Conservation (phyloP, 2,888 invertebrate species). For the Apotomis turbidana region DNA sequence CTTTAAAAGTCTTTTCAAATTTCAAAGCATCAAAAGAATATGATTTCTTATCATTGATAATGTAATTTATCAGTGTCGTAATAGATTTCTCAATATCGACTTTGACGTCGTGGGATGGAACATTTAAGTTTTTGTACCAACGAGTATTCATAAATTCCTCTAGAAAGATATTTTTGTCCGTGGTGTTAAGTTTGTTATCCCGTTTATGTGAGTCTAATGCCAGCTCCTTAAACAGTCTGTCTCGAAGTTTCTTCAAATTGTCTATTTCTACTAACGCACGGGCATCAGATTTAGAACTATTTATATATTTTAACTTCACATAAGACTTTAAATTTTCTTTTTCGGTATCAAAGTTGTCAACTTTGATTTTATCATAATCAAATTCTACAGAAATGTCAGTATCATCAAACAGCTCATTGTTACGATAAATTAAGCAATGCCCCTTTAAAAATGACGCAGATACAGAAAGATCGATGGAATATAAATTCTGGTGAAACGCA, state of each 20-base stretch:
- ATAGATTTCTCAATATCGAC: conserved; percentile 56
- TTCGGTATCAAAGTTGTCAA: conserved; percentile 50
- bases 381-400: conserved; percentile 53
- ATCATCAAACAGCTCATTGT: conserved; percentile 47
- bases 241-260: conserved; percentile 51
- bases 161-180: conserved; percentile 49
- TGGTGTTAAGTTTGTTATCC: conserved; percentile 46
- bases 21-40: conserved; percentile 57
- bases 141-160: conserved; percentile 47
- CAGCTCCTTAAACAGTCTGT: conserved; percentile 48
- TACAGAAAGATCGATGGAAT: conserved; percentile 50
- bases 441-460: conserved; percentile 50
- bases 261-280: conserved; percentile 53
- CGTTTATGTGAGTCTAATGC: conserved; percentile 25
- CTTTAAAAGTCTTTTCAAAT: conserved; percentile 49
- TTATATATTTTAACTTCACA: conserved; percentile 55
- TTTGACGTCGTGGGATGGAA: conserved; percentile 40
- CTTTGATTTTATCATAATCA: conserved; percentile 52
- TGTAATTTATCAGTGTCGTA: conserved; percentile 59
- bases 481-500: conserved; percentile 44
- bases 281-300: conserved; percentile 43
- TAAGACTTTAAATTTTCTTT: conserved; percentile 55
- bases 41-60: conserved; percentile 55
- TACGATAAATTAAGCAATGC: conserved; percentile 51
- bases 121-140: conserved; percentile 51